These are phyloP conservation scores for Cottoperca gobio DNA, from an alignment of 2,797 vertebrate genomes.

Conservation along the genomic window DNA sequence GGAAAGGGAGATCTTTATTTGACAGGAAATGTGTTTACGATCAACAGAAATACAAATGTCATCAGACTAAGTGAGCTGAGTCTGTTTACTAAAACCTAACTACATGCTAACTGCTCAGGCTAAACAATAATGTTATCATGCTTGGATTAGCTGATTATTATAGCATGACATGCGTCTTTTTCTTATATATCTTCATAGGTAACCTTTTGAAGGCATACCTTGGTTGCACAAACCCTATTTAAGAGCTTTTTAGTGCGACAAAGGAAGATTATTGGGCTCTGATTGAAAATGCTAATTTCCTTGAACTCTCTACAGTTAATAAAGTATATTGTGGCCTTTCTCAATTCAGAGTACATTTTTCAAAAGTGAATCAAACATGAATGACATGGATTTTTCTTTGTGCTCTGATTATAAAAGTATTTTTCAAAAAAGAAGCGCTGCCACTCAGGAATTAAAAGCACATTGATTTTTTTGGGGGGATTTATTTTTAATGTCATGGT, in stretches of 20 bases:
- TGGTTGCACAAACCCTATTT: background rate
- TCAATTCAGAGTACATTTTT: background rate
- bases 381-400: background rate
- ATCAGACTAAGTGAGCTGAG: background rate
- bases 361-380: conserved; percentile 6
- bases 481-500: no score
- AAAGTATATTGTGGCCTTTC: background rate
- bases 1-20: no score
- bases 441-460: conserved; percentile 12
- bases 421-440: conserved; percentile 7
- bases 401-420: conserved; percentile 6
- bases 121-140: conserved; percentile 7
- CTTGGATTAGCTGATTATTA: background rate
- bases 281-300: conserved; percentile 18
- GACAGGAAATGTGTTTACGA: no score
- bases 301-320: conserved; percentile 6
- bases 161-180: background rate
- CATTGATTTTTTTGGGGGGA: no score
- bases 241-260: conserved; percentile 3
- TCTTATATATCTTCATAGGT: background rate
- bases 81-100: no score
- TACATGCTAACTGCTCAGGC: conserved; percentile 6
- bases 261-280: conserved; percentile 9
- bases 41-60: no score
- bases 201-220: background rate